phyloP scores from a whole-genome alignment of 2,888 invertebrate species.

The Stegana nigrithorax region DNA sequence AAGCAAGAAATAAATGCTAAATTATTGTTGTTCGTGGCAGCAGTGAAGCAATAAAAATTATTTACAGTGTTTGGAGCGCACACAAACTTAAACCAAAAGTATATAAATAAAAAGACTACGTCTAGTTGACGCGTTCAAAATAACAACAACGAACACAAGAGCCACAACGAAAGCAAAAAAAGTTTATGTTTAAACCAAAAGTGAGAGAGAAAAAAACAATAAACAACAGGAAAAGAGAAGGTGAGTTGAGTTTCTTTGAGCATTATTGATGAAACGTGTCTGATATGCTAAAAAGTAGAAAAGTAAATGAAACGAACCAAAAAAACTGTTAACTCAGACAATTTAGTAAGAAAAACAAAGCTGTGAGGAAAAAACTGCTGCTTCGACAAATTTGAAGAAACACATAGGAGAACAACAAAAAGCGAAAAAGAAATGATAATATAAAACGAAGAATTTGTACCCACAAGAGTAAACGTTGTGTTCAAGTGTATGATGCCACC shows the following conservation, averaged over 20 bases:
- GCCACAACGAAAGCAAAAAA: too few species aligned
- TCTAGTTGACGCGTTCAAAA: too few species aligned
- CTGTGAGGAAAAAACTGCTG: neutral
- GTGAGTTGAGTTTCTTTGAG: neutral
- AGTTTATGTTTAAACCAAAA: neutral
- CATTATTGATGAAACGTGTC: slow-evolving; percentile 9
- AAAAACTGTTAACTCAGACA: neutral
- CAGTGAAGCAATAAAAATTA: too few species aligned
- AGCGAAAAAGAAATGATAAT: neutral
- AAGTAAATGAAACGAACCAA: neutral
- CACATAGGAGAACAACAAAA: neutral
- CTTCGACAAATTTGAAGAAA: neutral
- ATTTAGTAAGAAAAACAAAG: neutral
- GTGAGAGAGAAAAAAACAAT: neutral
- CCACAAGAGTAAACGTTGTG: too few species aligned
- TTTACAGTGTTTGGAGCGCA: neutral
- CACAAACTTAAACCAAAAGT: too few species aligned
- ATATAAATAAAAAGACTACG: too few species aligned
- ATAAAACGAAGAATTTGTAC: too few species aligned
- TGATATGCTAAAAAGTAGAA: neutral
- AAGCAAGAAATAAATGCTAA: too few species aligned
- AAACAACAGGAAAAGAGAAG: neutral
- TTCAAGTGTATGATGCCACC: too few species aligned
- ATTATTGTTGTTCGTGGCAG: too few species aligned
- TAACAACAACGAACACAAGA: too few species aligned